phyloP scores from a whole-genome alignment of 2,888 invertebrate species.

The Drosophila infuscata region DNA sequence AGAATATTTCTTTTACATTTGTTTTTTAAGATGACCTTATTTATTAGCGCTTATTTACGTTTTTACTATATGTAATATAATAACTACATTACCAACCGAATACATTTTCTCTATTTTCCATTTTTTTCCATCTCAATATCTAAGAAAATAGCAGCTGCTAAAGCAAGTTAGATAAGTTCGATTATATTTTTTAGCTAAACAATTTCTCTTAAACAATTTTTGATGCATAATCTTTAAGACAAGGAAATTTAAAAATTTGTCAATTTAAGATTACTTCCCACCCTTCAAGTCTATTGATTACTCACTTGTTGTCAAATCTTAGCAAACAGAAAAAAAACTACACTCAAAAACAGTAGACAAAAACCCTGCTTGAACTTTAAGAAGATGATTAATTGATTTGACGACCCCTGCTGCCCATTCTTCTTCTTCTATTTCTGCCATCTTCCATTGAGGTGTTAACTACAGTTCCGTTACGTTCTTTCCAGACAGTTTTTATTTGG shows the following conservation, averaged over 20 bases:
- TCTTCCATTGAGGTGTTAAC: slow-evolving; percentile 29
- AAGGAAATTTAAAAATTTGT: not conserved
- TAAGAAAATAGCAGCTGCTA: not conserved
- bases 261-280: not conserved
- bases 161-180: not conserved
- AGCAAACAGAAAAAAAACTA: not conserved
- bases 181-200: not conserved
- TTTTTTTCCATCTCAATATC: not conserved
- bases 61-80: not conserved
- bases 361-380: slow-evolving; percentile 13
- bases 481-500: not conserved
- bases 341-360: slow-evolving; percentile 1
- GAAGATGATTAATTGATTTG: slow-evolving; percentile 45
- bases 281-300: slow-evolving; percentile 8
- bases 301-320: slow-evolving; percentile 20
- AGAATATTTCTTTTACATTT: not conserved
- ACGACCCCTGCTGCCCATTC: slow-evolving; percentile 15
- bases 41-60: not conserved
- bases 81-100: not conserved
- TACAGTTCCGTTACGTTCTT: slow-evolving; percentile 16
- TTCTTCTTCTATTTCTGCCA: not conserved
- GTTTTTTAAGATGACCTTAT: not conserved
- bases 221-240: too few relatives aligned
- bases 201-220: not conserved
- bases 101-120: not conserved